Percentiles rank a stretch among this genome's conserved stretches.
These are phyloP conservation scores for Geococcyx californianus DNA, from an alignment of 2,113 vertebrate genomes.

Conservation along the genomic window DNA sequence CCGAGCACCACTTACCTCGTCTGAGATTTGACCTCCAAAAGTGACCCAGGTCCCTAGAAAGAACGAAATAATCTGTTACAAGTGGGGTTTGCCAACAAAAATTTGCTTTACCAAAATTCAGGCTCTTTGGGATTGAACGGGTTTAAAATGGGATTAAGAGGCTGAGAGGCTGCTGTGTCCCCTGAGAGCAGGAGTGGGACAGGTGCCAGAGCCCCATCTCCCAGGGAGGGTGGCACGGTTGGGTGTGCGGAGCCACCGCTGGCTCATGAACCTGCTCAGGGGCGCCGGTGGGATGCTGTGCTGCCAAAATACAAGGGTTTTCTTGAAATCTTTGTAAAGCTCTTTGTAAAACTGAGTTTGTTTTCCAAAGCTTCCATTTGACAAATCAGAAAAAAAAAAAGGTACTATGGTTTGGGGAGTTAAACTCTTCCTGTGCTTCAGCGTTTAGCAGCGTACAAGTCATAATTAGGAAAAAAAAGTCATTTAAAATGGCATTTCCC, in stretches of 20 bases:
- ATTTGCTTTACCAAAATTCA: background rate
- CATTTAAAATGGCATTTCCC: background rate
- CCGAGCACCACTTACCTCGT: slow-evolving; percentile 84
- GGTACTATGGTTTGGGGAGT: background rate
- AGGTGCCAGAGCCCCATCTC: background rate
- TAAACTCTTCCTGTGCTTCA: background rate
- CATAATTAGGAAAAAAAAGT: background rate
- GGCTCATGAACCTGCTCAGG: background rate
- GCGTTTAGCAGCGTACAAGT: background rate
- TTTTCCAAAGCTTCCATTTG: background rate
- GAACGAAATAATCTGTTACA: background rate
- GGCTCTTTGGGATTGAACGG: background rate
- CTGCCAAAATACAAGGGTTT: background rate
- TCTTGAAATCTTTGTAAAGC: background rate
- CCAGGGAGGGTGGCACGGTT: rapidly evolving
- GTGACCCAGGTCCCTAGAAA: slow-evolving; percentile 96
- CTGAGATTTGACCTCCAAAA: slow-evolving; percentile 96
- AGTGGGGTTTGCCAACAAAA: background rate
- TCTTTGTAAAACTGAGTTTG: background rate
- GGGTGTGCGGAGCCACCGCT: rapidly evolving
- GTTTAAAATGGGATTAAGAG: background rate
- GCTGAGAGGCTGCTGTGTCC: background rate
- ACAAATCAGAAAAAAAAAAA: background rate
- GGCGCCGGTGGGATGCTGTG: rapidly evolving
- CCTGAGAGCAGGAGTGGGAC: rapidly evolving